A percentile compares a stretch with the other conserved stretches of the same genome.
Evolutionary conservation across 2,113 vertebrate genomes (phyloP).

Genomic region (Nymphicus hollandicus): DNA sequence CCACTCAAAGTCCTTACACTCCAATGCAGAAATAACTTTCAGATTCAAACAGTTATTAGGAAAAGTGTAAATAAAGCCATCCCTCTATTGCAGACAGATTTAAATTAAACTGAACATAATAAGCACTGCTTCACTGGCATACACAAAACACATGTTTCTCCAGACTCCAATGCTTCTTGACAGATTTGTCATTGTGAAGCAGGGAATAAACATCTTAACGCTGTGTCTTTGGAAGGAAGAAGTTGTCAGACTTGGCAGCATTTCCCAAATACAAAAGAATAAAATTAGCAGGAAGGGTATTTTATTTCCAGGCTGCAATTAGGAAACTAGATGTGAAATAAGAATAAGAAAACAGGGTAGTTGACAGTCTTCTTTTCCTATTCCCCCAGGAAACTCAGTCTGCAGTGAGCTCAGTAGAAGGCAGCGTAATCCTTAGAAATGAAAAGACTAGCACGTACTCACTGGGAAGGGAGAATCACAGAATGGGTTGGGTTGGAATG

Average conservation of each 20-base stretch:
- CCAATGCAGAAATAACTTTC: background rate
- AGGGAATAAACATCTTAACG: background rate
- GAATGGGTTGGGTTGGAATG: background rate
- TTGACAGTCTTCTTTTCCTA: background rate
- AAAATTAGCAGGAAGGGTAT: slow-evolving; percentile 55
- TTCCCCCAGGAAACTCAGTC: background rate
- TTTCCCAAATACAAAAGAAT: slow-evolving; percentile 46
- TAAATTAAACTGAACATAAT: slow-evolving; percentile 27
- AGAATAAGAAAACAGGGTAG: background rate
- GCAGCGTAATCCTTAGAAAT: background rate
- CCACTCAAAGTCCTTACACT: background rate
- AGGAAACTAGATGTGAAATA: slow-evolving; percentile 17
- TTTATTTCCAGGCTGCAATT: slow-evolving; percentile 39
- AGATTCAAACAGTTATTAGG: slow-evolving; percentile 3
- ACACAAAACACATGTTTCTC: slow-evolving; percentile 1
- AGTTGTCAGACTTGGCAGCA: slow-evolving; percentile 20
- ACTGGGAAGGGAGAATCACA: background rate
- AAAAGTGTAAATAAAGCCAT: slow-evolving; percentile 37
- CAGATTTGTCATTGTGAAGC: slow-evolving; percentile 25
- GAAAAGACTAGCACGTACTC: background rate
- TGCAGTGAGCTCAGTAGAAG: background rate
- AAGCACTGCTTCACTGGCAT: slow-evolving; percentile 5
- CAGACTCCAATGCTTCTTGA: slow-evolving; percentile 28
- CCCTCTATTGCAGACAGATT: slow-evolving; percentile 1
- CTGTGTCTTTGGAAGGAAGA: background rate